These are phyloP conservation scores for Acanthacorydalis orientalis DNA, from an alignment of 2,888 invertebrate species.

Conservation along the genomic window DNA sequence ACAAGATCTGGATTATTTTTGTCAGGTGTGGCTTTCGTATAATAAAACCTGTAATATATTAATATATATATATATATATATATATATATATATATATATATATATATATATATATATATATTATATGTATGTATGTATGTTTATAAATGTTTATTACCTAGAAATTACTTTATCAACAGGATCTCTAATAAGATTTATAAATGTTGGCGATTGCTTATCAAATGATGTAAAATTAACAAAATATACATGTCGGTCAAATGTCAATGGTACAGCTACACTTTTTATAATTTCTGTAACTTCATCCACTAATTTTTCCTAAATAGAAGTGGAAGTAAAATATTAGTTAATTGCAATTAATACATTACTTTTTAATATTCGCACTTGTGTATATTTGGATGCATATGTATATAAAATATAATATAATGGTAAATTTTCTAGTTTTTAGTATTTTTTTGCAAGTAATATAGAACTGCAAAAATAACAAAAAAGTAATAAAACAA, in stretches of 20 bases:
- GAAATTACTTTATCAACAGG: slow-evolving; percentile 35
- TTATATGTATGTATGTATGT: no score
- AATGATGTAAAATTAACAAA: slow-evolving; percentile 41
- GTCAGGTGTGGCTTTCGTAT: slow-evolving; percentile 16
- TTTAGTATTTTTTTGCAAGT: no score
- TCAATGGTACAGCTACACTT: slow-evolving; percentile 36
- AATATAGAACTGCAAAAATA: no score
- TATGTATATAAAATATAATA: no score
- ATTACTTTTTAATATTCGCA: no score
- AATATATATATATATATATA: background rate
- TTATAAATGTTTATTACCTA: slow-evolving; percentile 21
- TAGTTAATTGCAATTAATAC: background rate
- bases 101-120: no score
- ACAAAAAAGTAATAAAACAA: no score
- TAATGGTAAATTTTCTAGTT: no score
- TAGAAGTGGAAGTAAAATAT: slow-evolving; percentile 10
- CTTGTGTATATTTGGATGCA: no score
- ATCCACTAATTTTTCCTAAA: slow-evolving; percentile 33
- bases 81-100: background rate
- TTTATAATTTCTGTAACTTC: slow-evolving; percentile 30
- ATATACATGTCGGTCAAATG: slow-evolving; percentile 39
- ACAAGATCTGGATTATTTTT: slow-evolving; percentile 12
- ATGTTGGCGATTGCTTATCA: slow-evolving; percentile 37
- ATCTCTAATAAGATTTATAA: slow-evolving; percentile 40
- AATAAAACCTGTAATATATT: slow-evolving; percentile 18